These are phyloP conservation scores for Oncorhynchus mykiss DNA, from an alignment of 2,113 vertebrate genomes.

Conservation along the genomic window DNA sequence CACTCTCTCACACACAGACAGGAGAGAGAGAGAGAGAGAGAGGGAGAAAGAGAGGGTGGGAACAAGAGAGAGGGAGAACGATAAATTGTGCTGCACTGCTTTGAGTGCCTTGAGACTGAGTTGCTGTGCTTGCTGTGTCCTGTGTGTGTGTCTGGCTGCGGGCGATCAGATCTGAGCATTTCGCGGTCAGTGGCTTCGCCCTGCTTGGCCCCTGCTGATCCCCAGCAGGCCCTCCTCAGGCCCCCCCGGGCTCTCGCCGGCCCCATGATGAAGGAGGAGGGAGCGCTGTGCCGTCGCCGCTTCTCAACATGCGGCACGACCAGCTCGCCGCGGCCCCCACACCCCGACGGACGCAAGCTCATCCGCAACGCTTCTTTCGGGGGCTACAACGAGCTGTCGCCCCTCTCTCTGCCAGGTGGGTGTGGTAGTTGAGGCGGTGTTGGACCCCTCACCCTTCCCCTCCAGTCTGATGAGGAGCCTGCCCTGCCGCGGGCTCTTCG, in stretches of 20 bases:
- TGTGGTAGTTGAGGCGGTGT: conserved; percentile 32
- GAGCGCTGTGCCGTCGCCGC: conserved; percentile 83
- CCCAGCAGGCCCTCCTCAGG: background rate
- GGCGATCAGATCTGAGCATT: conserved; percentile 57
- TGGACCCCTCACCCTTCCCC: background rate
- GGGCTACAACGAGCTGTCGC: conserved; percentile 92
- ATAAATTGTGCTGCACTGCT: conserved; percentile 27
- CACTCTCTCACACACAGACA: conserved; percentile 28
- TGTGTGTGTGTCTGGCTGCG: conserved; percentile 25
- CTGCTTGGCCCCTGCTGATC: background rate
- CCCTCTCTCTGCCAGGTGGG: conserved; percentile 88
- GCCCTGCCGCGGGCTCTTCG: no score
- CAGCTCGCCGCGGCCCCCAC: conserved; percentile 78
- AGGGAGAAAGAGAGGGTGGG: conserved; percentile 23
- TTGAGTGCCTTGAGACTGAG: conserved; percentile 37
- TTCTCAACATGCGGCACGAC: conserved; percentile 90
- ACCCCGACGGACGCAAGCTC: conserved; percentile 90
- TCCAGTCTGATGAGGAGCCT: no score
- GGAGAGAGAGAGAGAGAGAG: conserved; percentile 10
- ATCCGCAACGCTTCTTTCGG: conserved; percentile 97
- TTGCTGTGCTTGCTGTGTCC: conserved; percentile 21
- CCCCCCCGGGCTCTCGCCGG: conserved; percentile 42
- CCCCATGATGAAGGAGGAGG: conserved; percentile 90
- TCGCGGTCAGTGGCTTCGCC: conserved; percentile 4
- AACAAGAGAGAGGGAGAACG: background rate